phyloP scores from a whole-genome alignment of 2,797 vertebrate genomes.

The Columba guinea region DNA sequence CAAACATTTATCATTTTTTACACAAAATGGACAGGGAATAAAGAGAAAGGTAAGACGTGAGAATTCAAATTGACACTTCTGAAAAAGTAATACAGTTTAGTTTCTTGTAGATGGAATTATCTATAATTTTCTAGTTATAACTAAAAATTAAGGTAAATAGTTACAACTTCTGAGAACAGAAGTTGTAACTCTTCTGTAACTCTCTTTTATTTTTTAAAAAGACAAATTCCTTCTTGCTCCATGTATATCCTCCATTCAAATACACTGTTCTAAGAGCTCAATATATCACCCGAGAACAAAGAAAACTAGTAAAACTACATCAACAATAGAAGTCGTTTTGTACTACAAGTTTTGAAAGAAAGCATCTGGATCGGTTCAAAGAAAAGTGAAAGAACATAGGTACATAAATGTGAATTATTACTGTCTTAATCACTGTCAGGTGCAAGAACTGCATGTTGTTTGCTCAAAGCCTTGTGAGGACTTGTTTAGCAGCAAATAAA shows the following conservation, averaged over 20 bases:
- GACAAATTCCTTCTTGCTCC: not conserved
- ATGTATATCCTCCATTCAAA: not conserved
- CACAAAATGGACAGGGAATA: not conserved
- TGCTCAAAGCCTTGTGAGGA: not conserved
- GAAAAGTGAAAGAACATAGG: not conserved
- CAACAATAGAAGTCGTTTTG: not conserved
- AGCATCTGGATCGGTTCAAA: slow-evolving; percentile 11
- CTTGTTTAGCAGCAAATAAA: not conserved
- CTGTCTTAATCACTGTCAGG: not conserved
- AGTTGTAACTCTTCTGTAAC: too few species aligned
- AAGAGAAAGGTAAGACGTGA: slow-evolving; percentile 36
- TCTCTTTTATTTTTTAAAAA: not conserved
- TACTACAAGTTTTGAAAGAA: not conserved
- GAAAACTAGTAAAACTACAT: not conserved
- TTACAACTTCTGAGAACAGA: not conserved
- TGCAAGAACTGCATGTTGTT: not conserved
- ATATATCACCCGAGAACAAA: not conserved
- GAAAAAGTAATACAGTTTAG: not conserved
- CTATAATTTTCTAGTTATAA: not conserved
- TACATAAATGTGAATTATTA: not conserved
- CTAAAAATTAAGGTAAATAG: not conserved
- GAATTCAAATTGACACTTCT: not conserved
- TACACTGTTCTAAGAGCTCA: not conserved
- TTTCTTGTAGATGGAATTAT: not conserved
- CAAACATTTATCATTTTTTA: slow-evolving; percentile 17